Base-by-base conservation (phyloP, 2,113 vertebrate genomes). In the western clawed frog (Xenopus tropicalis) region DNA sequence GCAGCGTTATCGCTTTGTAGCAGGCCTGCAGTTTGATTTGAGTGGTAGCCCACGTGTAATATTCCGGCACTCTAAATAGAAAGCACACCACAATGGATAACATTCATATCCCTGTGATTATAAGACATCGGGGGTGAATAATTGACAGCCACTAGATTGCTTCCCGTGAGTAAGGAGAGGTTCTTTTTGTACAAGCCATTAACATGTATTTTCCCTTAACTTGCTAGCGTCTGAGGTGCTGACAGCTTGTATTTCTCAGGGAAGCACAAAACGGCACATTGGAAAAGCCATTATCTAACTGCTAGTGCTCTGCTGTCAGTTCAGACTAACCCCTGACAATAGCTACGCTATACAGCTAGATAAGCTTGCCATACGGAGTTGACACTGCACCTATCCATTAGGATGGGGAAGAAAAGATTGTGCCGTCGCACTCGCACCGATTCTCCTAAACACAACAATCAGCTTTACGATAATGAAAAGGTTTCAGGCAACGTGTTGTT, bases 221-320 rank as follows among this genome's bases (percentile, higher is more conserved):
- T 54, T 69, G n/a, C 46, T n/a, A 13, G 58, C 54, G 58, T 63
- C 58, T 76, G 29, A 76, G 52, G 25, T 69, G 66, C 58, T 76
- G 73, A 76, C 73, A 76, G 73, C 25, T 56, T 69, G 57, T 76
- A 76, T 76, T 69, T 76, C 69, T 69, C 58, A 69, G 72, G 58
- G 44, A 69, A 66, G 73, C 58, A 69, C 43, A 62, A 63, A 69
- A 37, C 43, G 17, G 73, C 46, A 69, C 46, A 56, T 63, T 69
- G 52, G 73, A 76, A 76, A 76, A 76, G 73, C 73, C 73, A 76
- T 76, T 76, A 76, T 76, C 66, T 69, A 44, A 66, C 57, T 20
- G 73, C 58, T 37, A 62, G 43, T 56, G 59, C 59, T 24, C 37
- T 19, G 58, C 73, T 76, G 73, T 76, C 73, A 76, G 46, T 63